Percentiles rank a stretch among this genome's conserved stretches.
Evolutionary conservation across 2,888 invertebrate species (phyloP).

Genomic region (Trachelus iudaicus): DNA sequence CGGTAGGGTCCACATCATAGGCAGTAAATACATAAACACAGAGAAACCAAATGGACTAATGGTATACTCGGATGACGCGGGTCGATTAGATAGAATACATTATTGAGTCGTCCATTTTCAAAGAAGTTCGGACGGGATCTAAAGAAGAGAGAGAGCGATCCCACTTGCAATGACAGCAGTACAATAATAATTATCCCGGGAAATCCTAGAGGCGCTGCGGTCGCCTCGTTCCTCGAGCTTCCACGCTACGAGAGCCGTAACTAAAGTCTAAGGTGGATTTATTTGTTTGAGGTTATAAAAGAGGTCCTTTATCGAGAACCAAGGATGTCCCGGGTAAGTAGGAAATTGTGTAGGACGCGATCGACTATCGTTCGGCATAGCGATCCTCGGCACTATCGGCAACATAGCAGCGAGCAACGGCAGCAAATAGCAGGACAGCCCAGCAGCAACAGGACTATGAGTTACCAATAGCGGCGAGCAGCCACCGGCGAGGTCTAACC

Average conservation of each 20-base stretch:
- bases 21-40: too few species aligned
- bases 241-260: constrained; percentile 13
- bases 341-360: constrained; percentile 49
- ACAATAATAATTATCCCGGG: too few species aligned
- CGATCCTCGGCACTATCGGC: neutral
- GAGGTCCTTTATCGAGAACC: constrained; percentile 36
- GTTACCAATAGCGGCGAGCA: too few species aligned
- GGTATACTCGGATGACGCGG: neutral
- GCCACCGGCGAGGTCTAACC: too few species aligned
- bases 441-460: neutral
- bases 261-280: too few species aligned
- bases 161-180: neutral
- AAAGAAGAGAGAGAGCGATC: neutral
- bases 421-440: neutral
- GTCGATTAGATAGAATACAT: neutral
- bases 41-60: too few species aligned
- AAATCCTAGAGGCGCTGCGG: too few species aligned
- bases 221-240: neutral
- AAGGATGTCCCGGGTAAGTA: constrained; percentile 48
- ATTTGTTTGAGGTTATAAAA: neutral
- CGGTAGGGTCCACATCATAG: too few species aligned
- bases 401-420: neutral
- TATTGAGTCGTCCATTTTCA: neutral
- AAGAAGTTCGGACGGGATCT: too few species aligned
- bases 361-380: constrained; percentile 20